Evolutionary conservation across 2,888 invertebrate species (phyloP), one percentile per base, ranked within the genome.

Genomic region (Tachina lurida): DNA sequence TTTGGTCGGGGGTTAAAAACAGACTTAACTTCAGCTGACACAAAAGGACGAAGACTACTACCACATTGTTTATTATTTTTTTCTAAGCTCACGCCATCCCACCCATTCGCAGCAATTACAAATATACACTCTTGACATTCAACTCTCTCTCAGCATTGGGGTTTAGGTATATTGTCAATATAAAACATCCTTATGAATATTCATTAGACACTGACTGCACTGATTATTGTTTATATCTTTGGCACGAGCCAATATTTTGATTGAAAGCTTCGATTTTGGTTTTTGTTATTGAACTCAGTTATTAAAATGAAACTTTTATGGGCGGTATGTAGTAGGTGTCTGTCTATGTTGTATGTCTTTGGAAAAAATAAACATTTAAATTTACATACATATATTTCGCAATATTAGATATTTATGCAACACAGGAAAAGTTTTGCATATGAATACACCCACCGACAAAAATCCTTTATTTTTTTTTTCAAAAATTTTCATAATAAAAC

Each of bases 311-410:
- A 76, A 47, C 12, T 63, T 82, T 19, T 62, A 56, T 68, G 17
- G 45, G 58, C 22, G 17, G 45, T n/a, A 13, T 52, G 10, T 43
- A 54, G 52, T 12, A 5, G 3, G 19, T 19, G 13, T 31, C 2
- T 45, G 45, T 56, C 19, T 22, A 15, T 52, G 39, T 60, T 54
- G 52, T 39, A 10, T 56, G 41, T 70, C 8, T 31, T 56, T 41
- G 19, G 39, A 39, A 81, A 75, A 68, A 62, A 75, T 65, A 73
- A 76, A 67, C 60, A 67, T 77, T 77, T 67, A 52, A 77, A 54
- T 76, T 56, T 22, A 43, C 39, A 58, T 68, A 75, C 22, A 58
- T 68, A 70, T 39, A 71, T 71, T 70, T 70, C 19, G 45, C 54
- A 62, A 45, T 31, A 62, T 70, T 31, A 31, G 31, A 41, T 54